Base-by-base conservation (phyloP, 2,888 invertebrate genomes). In the Glyphotaelius pellucidus region DNA sequence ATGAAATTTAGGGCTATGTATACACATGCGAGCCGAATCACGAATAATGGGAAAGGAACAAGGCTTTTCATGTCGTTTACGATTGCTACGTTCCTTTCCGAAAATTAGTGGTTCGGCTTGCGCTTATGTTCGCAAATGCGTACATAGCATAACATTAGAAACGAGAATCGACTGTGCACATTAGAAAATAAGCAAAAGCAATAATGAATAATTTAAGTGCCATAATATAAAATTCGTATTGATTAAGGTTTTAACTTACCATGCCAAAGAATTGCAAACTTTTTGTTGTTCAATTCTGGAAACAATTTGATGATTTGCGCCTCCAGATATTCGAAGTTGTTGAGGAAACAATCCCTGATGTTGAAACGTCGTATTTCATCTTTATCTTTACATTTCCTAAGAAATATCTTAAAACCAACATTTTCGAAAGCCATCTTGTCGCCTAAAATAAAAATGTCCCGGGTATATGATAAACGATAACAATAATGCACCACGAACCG, bases 191-290 rank as follows among this genome's bases (percentile, higher is more conserved):
- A 67, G 7, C 4, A 19, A 67, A 67, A 5, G 19, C 3, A 67
- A 67, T 67, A 67, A 67, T 67, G 19, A 67, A 67, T 67, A 67
- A 5, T 19, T 67, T 15, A 52, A 15, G 47, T 4, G 7, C 25
- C 5, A 79, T 30, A 42, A 38, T 42, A 42, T 12, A 35, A 80
- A 91, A 67, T 67, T 67, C 67, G n/a, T 25, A 67, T n/a, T 19
- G 25, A 67, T 67, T 25, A 25, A n/a, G 7, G 67, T 67, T 67
- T 25, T 67, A 83, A 84, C 91, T 90, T 95, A 97, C 97, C 98
- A 96, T 96, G 97, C 97, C 97, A 98, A 90, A 95, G 95, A 9
- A 97, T 94, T 38, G 94, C 95, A 94, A 97, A 97, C 0, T 93
- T 94, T 93, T 95, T 95, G 1, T 95, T 95, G 92, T 95, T 95